Base-by-base conservation (phyloP, 2,797 vertebrate genomes). In the Cetoscarus ocellatus region DNA sequence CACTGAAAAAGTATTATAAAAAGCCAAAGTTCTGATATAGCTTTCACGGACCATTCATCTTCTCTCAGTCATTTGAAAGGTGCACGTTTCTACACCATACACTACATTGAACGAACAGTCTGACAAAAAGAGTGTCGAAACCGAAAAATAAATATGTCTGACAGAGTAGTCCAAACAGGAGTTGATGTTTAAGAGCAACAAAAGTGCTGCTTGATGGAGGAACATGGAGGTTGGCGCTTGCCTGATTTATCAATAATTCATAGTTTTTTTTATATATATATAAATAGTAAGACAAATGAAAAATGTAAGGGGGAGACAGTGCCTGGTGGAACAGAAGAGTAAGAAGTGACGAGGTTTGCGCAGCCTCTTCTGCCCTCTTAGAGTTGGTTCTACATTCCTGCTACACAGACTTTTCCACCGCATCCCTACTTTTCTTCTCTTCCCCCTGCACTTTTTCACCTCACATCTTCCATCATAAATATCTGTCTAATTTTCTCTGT, bases 181-280 rank as follows among this genome's bases (percentile, higher is more conserved):
- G 54, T 53, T 27, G 27, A 27, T 27, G 27, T 27, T 75, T n/a
- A 44, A 84, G 45, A 68, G 43, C 52, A 61, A 74, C 62, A 47
- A 50, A 57, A 75, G 61, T 13, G 1, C 52, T 35, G 42, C 61
- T 45, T 53, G 59, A 77, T 51, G 8, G 67, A 70, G 68, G 50
- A 65, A 61, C 52, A 54, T 0, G 38, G 59, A 77, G 40, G 35
- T 54, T 13, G 1, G 7, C 0, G 1, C 66, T 57, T 0, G 1
- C 61, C 60, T 72, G 18, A 74, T 69, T 56, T 47, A 81, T 88
- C 50, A 75, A 88, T 85, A 80, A 86, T 90, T 78, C 10, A 90
- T 27, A 1, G 1, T 61, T 0, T 64, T 67, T 78, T 68, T 60
- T 68, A 61, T 57, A 3, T 35, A 44, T 52, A 62, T 82, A 83